phyloP scores from a whole-genome alignment of 2,888 invertebrate species.

The Eumerus sabulonum region DNA sequence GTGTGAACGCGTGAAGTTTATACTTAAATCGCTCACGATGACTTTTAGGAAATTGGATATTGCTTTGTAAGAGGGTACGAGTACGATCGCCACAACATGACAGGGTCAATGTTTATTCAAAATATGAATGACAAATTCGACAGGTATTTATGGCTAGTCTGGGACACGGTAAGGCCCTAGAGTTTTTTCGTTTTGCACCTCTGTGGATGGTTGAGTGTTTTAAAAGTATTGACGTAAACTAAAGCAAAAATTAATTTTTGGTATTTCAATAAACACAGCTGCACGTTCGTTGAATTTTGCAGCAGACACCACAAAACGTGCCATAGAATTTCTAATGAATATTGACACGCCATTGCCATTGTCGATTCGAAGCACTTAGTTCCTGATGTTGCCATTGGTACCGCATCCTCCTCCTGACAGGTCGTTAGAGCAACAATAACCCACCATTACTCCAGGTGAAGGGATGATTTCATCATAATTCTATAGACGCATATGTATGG shows the following conservation, averaged over 20 bases:
- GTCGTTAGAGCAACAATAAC: constrained; percentile 21
- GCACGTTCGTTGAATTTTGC: constrained; percentile 28
- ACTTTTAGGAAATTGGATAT: constrained; percentile 3
- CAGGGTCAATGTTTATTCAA: neutral
- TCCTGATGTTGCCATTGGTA: constrained; percentile 26
- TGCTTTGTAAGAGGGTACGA: neutral
- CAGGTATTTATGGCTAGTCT: too few species aligned
- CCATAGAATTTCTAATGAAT: constrained; percentile 42
- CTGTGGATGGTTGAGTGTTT: too few species aligned
- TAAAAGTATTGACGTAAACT: too few species aligned
- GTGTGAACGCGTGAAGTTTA: constrained; percentile 3
- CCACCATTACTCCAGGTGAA: constrained; percentile 25
- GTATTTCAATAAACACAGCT: neutral
- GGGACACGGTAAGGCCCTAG: too few species aligned
- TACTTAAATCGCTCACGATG: neutral
- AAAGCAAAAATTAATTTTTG: too few species aligned
- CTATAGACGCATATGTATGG: too few species aligned
- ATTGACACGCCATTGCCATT: constrained; percentile 16
- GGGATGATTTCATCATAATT: constrained; percentile 40
- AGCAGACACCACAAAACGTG: constrained; percentile 33
- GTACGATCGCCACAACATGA: neutral
- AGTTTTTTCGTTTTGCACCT: too few species aligned
- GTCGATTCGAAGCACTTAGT: constrained; percentile 22
- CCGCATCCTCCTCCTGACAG: neutral
- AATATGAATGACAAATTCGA: neutral